Conservation (phyloP, 64 coral and sea anemone species). For the Anthopleura sola region DNA sequence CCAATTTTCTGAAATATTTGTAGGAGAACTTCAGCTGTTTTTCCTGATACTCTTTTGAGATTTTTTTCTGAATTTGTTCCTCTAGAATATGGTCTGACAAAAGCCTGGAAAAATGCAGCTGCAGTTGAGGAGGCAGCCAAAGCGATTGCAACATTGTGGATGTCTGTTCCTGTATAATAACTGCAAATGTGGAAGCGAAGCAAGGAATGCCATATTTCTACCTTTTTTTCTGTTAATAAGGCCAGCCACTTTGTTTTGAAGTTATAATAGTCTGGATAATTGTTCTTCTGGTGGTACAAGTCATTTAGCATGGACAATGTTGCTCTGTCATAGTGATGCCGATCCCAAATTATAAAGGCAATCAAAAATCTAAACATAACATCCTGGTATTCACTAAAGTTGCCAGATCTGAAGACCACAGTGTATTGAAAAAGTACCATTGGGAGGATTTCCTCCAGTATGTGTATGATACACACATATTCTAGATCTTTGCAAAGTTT, state of each 20-base stretch:
- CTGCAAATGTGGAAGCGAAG: slow-evolving; percentile 19
- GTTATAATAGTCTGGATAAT: slow-evolving; percentile 42
- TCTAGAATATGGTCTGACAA: slow-evolving; percentile 49
- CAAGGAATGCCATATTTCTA: slow-evolving; percentile 78
- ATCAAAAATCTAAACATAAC: slow-evolving; percentile 60
- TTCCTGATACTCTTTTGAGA: slow-evolving; percentile 27
- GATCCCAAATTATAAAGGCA: slow-evolving; percentile 57
- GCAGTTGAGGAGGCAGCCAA: slow-evolving; percentile 49
- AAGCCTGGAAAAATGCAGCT: slow-evolving; percentile 29
- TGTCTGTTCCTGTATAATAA: slow-evolving; percentile 51
- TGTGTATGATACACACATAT: neutral
- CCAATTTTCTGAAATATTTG: slow-evolving; percentile 33
- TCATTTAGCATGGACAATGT: slow-evolving; percentile 71
- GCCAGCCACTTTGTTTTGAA: slow-evolving; percentile 43
- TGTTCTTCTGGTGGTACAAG: slow-evolving; percentile 42
- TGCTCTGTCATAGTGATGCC: slow-evolving; percentile 64
- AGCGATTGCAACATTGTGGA: slow-evolving; percentile 49
- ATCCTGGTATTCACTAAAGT: slow-evolving; percentile 27
- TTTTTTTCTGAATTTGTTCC: slow-evolving; percentile 39
- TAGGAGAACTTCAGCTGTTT: slow-evolving; percentile 26
- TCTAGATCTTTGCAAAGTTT: slow-evolving; percentile 26
- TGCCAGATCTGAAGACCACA: slow-evolving; percentile 49
- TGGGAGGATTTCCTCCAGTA: slow-evolving; percentile 18
- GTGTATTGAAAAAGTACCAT: slow-evolving; percentile 60
- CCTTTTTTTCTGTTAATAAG: slow-evolving; percentile 52